A percentile compares a stretch with the other conserved stretches of the same genome.
Conservation (phyloP, 2,888 invertebrate species). For the Candidula unifasciata region DNA sequence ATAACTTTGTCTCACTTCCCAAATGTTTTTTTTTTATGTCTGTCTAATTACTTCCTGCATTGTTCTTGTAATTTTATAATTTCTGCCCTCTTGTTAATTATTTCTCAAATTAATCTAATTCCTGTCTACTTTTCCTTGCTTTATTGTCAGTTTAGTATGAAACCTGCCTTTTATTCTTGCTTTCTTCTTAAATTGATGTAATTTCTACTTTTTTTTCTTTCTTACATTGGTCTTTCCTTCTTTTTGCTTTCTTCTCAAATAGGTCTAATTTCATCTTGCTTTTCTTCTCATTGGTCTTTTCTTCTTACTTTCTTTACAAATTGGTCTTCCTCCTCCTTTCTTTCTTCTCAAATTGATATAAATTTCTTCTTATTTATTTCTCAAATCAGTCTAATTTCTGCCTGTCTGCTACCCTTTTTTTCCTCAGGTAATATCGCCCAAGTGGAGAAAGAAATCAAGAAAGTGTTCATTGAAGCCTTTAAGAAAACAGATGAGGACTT, state of each 20-base stretch:
- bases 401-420: not conserved
- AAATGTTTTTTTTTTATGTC: too few relatives aligned
- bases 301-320: too few relatives aligned
- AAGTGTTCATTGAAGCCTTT: conserved; percentile 78
- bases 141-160: not conserved
- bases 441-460: conserved; percentile 78
- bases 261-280: not conserved
- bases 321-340: too few relatives aligned
- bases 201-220: not conserved
- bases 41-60: too few relatives aligned
- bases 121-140: not conserved
- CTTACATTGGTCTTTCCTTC: too few relatives aligned
- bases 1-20: too few relatives aligned
- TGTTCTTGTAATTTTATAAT: too few relatives aligned
- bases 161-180: not conserved
- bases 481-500: conserved; percentile 80
- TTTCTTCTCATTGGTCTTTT: not conserved
- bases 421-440: conserved; percentile 66
- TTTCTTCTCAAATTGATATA: not conserved
- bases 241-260: not conserved
- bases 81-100: too few relatives aligned
- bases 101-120: too few relatives aligned
- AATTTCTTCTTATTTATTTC: not conserved
- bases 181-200: too few relatives aligned
- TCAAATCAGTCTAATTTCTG: not conserved